Evolutionary conservation across 2,888 invertebrate genomes (phyloP).

Genomic region (Idaea dimidiata): DNA sequence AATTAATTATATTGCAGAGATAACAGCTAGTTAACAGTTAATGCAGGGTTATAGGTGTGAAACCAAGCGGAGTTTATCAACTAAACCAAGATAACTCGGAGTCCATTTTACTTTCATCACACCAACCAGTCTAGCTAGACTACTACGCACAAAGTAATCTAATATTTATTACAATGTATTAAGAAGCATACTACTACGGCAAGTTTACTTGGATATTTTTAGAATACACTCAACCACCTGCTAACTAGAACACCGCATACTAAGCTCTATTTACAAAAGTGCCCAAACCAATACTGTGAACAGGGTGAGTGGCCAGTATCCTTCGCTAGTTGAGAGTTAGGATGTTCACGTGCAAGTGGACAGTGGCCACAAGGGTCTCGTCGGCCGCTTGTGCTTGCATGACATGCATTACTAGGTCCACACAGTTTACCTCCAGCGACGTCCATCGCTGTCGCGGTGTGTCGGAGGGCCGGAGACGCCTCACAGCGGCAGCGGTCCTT

Average conservation of each 20-base stretch:
- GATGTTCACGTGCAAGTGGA: slow-evolving; percentile 49
- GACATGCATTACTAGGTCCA: slow-evolving; percentile 61
- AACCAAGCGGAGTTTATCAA: background rate
- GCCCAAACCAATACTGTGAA: slow-evolving; percentile 30
- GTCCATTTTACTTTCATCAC: background rate
- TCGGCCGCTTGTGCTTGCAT: slow-evolving; percentile 51
- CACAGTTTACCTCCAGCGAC: slow-evolving; percentile 73
- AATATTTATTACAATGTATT: slow-evolving; percentile 26
- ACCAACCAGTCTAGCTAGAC: background rate
- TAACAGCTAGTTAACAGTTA: background rate
- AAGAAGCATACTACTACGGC: slow-evolving; percentile 40
- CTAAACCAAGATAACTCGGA: background rate
- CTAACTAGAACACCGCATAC: slow-evolving; percentile 48
- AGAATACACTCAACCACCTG: slow-evolving; percentile 61
- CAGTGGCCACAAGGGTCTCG: slow-evolving; percentile 45
- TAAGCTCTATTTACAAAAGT: slow-evolving; percentile 32
- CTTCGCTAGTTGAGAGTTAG: slow-evolving; percentile 21
- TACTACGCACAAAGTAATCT: background rate
- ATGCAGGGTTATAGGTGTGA: background rate
- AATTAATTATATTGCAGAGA: background rate
- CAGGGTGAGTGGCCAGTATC: slow-evolving; percentile 39
- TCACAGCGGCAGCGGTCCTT: slow-evolving; percentile 63
- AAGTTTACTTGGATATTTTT: slow-evolving; percentile 65
- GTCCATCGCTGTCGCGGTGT: slow-evolving; percentile 68
- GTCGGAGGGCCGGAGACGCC: slow-evolving; percentile 57